phyloP scores from a whole-genome alignment of 1,140 invertebrate species.

The Augochlora pura region DNA sequence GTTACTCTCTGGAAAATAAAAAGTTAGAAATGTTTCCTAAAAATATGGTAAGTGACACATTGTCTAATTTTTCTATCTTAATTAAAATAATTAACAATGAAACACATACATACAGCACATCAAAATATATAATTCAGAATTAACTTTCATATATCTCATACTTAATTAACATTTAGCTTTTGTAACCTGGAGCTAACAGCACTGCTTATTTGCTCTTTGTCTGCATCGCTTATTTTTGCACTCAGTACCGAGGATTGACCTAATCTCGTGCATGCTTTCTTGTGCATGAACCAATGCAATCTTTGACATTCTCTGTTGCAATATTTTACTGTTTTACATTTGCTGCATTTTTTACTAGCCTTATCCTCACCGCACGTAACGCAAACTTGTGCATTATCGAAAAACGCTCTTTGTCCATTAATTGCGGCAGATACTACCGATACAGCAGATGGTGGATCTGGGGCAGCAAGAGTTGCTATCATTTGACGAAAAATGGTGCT shows the following conservation, averaged over 20 bases:
- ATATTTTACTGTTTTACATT: slow-evolving; percentile 96
- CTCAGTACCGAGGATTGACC: slow-evolving; percentile 61
- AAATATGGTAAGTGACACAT: not conserved
- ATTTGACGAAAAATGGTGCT: slow-evolving; percentile 93
- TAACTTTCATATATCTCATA: not conserved
- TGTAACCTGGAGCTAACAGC: slow-evolving; percentile 71
- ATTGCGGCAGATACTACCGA: slow-evolving; percentile 91
- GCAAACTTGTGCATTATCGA: slow-evolving; percentile 88
- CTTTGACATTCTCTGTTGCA: slow-evolving; percentile 97
- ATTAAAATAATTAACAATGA: slow-evolving; percentile 18
- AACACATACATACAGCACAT: slow-evolving; percentile 33
- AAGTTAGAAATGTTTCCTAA: not conserved
- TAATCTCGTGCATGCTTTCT: slow-evolving; percentile 89
- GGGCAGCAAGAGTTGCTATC: slow-evolving; percentile 86
- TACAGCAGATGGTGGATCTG: slow-evolving; percentile 85
- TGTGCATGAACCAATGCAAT: slow-evolving; percentile 97
- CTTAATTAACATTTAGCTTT: slow-evolving; percentile 71
- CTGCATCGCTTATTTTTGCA: slow-evolving; percentile 67
- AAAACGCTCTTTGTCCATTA: slow-evolving; percentile 91
- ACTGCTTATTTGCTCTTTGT: slow-evolving; percentile 70
- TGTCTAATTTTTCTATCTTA: not conserved
- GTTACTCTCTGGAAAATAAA: not conserved
- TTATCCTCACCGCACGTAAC: slow-evolving; percentile 94
- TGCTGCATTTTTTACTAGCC: slow-evolving; percentile 95
- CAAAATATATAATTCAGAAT: slow-evolving; percentile 23